Conservation (phyloP, 2,888 invertebrate genomes). For the Anodontia alba region DNA sequence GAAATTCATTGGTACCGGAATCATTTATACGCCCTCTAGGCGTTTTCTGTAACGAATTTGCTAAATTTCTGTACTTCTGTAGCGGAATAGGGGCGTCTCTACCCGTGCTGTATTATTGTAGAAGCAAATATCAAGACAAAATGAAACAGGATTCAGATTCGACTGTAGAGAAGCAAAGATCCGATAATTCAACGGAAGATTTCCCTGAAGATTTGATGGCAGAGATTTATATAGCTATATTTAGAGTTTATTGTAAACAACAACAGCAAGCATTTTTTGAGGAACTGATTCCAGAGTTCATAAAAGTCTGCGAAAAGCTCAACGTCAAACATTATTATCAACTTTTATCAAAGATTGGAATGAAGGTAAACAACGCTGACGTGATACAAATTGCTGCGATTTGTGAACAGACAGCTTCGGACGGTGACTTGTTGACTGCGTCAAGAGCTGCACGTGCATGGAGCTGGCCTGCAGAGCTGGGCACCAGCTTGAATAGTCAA, state of each 20-base stretch:
- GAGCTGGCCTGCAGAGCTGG: not conserved
- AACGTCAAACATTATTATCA: not conserved
- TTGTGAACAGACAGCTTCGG: not conserved
- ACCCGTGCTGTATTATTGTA: slow-evolving; percentile 39
- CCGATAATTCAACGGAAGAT: not conserved
- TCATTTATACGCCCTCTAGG: slow-evolving; percentile 28
- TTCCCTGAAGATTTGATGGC: slow-evolving; percentile 14
- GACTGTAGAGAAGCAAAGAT: not conserved
- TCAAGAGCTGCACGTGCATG: not conserved
- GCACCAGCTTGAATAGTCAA: not conserved
- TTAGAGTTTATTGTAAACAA: slow-evolving; percentile 24
- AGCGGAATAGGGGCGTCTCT: slow-evolving; percentile 38
- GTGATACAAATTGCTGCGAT: not conserved
- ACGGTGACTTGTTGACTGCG: not conserved
- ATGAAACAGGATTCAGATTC: not conserved
- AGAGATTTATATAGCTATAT: slow-evolving; percentile 32
- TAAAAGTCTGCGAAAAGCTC: slow-evolving; percentile 12
- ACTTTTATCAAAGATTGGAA: not conserved
- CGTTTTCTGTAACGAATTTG: slow-evolving; percentile 55
- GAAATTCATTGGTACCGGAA: slow-evolving; percentile 45
- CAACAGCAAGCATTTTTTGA: not conserved
- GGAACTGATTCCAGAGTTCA: not conserved
- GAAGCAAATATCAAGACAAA: slow-evolving; percentile 24
- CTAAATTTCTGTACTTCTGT: slow-evolving; percentile 38
- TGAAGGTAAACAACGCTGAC: not conserved